phyloP scores from a whole-genome alignment of 92 coral and sea anemone genomes.

The Pocillopora meandrina region DNA sequence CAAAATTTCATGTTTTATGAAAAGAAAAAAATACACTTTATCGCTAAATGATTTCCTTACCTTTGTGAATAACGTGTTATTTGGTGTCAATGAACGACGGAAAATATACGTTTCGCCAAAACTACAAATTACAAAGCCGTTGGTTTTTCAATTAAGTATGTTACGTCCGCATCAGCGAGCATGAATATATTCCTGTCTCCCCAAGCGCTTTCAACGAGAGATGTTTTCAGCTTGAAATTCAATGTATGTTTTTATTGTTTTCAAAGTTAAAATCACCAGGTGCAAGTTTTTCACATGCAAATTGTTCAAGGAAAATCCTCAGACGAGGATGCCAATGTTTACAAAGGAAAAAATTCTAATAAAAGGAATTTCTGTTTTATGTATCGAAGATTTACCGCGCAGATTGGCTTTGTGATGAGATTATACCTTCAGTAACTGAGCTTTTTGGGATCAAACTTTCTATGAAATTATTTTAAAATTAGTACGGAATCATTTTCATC shows the following conservation, averaged over 20 bases:
- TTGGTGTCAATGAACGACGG: neutral
- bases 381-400: neutral
- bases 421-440: neutral
- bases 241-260: conserved; percentile 9
- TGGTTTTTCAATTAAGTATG: neutral
- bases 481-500: neutral
- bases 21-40: neutral
- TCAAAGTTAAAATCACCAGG: conserved; percentile 39
- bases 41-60: neutral
- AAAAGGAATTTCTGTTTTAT: conserved; percentile 1
- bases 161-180: neutral
- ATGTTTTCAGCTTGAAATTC: neutral
- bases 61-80: neutral
- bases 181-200: neutral
- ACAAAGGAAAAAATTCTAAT: neutral
- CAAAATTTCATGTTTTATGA: neutral
- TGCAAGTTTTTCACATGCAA: conserved; percentile 58
- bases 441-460: neutral
- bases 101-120: neutral
- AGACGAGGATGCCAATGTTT: conserved; percentile 11
- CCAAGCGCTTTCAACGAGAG: neutral
- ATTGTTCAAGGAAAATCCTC: conserved; percentile 16
- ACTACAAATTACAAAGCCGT: neutral
- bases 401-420: neutral
- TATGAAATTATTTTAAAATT: neutral